Percentiles rank a stretch among this genome's conserved stretches.
phyloP scores from a whole-genome alignment of 1,140 invertebrate species.

The Uloborus diversus region DNA sequence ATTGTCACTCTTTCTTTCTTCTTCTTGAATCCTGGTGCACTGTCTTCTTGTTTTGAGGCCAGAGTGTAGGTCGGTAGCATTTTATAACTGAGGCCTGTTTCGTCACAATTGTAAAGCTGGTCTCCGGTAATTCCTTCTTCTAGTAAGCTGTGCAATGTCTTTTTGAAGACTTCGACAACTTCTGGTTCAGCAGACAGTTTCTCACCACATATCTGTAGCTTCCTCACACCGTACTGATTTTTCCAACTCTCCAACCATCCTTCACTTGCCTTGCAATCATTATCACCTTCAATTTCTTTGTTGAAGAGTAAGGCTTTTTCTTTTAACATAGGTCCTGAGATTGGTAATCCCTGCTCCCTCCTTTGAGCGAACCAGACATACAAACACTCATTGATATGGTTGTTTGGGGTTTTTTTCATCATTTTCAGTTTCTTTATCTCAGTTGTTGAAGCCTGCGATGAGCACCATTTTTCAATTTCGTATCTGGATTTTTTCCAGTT shows the following conservation, averaged over 20 bases:
- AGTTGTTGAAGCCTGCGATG: neutral
- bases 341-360: neutral
- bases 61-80: neutral
- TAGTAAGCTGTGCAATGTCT: neutral
- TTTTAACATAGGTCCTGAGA: neutral
- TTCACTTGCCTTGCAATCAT: neutral
- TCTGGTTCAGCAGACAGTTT: neutral
- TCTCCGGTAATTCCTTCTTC: neutral
- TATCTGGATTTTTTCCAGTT: too few species aligned
- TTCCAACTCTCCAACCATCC: neutral
- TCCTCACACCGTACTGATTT: neutral
- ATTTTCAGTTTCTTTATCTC: neutral
- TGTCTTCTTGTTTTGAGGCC: neutral
- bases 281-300: neutral
- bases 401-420: neutral
- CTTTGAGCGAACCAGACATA: neutral
- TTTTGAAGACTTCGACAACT: neutral
- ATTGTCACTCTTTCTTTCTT: neutral
- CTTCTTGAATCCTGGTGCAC: neutral
- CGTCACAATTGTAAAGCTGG: constrained; percentile 2
- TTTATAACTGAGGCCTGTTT: neutral
- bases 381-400: neutral
- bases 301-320: neutral
- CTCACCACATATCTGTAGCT: neutral
- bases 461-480: neutral